phyloP scores from a whole-genome alignment of 92 coral and sea anemone genomes.

The Micromussa lordhowensis region DNA sequence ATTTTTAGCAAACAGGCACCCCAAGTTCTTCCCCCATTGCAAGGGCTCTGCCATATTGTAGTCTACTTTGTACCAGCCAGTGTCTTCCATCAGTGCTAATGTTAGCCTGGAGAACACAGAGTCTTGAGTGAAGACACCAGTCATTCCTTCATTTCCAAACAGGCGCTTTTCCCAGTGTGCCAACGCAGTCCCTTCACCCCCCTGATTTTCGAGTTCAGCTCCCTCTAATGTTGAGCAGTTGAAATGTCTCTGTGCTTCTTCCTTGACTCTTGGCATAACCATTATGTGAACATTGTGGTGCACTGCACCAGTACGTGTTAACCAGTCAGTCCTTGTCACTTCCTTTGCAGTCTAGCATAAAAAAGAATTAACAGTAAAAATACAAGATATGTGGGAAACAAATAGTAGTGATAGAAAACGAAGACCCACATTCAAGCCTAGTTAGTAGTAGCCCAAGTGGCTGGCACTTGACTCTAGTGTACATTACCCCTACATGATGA shows the following conservation, averaged over 20 bases:
- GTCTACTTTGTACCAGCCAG: conserved; percentile 92
- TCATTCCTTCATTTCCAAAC: conserved; percentile 99
- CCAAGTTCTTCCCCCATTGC: conserved; percentile 90
- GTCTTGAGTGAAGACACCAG: conserved; percentile 91
- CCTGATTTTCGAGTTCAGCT: conserved; percentile 97
- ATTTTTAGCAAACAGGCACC: conserved; percentile 89
- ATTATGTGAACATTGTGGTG: conserved; percentile 72
- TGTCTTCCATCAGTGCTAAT: conserved; percentile 95
- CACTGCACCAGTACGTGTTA: conserved; percentile 52
- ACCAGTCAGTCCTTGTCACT: conserved; percentile 81
- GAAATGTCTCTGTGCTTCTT: conserved; percentile 87
- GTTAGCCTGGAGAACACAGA: conserved; percentile 92
- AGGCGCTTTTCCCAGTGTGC: conserved; percentile 98
- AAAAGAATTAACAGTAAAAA: neutral
- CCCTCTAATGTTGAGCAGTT: conserved; percentile 94
- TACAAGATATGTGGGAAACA: neutral
- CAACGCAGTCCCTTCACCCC: conserved; percentile 77
- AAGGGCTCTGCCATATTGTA: conserved; percentile 89
- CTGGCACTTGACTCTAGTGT: too few species aligned
- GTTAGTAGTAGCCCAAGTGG: too few species aligned
- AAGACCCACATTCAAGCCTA: too few species aligned
- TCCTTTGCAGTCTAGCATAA: conserved; percentile 71
- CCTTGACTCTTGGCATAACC: conserved; percentile 82
- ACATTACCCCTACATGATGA: too few species aligned
- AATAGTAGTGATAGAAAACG: neutral